phyloP scores from a whole-genome alignment of 2,888 invertebrate genomes.

The Melolontha melolontha region DNA sequence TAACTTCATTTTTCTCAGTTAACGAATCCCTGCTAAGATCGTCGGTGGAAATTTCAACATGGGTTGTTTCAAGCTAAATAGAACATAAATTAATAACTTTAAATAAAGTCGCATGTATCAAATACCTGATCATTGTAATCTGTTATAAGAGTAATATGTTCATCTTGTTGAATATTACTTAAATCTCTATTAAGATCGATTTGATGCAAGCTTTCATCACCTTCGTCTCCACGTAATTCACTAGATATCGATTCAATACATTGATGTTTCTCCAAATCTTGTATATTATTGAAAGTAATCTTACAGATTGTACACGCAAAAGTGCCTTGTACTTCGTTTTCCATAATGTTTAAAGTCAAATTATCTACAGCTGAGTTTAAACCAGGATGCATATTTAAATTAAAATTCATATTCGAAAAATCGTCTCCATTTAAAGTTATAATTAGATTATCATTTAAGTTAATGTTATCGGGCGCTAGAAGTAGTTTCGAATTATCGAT shows the following conservation, averaged over 20 bases:
- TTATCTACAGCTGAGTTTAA: constrained; percentile 13
- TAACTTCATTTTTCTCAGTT: constrained; percentile 44
- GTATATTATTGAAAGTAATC: constrained; percentile 38
- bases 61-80: constrained; percentile 30
- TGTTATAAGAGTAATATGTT: constrained; percentile 34
- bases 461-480: constrained; percentile 20
- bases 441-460: constrained; percentile 38
- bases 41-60: constrained; percentile 33
- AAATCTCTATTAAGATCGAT: constrained; percentile 9
- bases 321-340: constrained; percentile 14
- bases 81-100: not conserved
- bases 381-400: constrained; percentile 24
- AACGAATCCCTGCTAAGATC: constrained; percentile 39
- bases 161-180: constrained; percentile 14
- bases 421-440: constrained; percentile 37
- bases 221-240: constrained; percentile 18
- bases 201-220: constrained; percentile 12
- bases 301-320: constrained; percentile 45
- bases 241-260: constrained; percentile 38
- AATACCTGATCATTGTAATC: constrained; percentile 39
- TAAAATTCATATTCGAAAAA: constrained; percentile 34
- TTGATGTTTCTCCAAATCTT: constrained; percentile 44
- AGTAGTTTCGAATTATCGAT: constrained; percentile 30
- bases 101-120: not conserved
- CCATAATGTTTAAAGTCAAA: constrained; percentile 34